Percentiles rank a stretch among this genome's conserved stretches.
phyloP scores from a whole-genome alignment of 1,140 invertebrate genomes.

The Nasonia vitripennis region DNA sequence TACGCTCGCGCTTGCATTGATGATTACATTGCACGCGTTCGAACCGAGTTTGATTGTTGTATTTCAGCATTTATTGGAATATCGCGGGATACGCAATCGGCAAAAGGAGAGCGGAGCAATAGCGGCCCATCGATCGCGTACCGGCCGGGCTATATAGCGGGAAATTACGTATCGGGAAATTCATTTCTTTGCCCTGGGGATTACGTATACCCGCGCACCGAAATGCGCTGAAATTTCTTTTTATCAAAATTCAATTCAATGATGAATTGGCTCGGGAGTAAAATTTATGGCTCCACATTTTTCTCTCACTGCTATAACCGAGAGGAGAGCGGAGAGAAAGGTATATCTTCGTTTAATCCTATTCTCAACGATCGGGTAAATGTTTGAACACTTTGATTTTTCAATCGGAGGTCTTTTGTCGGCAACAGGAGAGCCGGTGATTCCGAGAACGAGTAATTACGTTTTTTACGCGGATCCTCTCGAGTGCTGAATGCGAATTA shows the following conservation, averaged over 20 bases:
- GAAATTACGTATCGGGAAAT: conserved; percentile 24
- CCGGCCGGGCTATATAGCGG: neutral
- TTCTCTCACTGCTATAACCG: neutral
- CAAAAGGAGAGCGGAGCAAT: neutral
- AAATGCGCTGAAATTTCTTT: neutral
- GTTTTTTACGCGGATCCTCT: neutral
- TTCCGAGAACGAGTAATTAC: conserved; percentile 7
- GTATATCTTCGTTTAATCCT: conserved; percentile 26
- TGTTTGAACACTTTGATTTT: conserved; percentile 30
- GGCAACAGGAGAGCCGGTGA: neutral
- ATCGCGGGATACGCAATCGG: neutral
- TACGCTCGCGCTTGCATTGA: neutral
- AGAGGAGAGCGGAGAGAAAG: too few relatives aligned
- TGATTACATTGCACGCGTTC: too few relatives aligned
- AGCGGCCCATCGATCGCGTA: neutral
- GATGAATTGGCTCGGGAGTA: conserved; percentile 19
- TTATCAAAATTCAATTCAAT: conserved; percentile 24
- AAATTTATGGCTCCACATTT: conserved; percentile 15
- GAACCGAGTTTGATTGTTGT: too few relatives aligned
- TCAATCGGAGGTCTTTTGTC: neutral
- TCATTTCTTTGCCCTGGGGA: neutral
- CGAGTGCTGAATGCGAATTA: neutral
- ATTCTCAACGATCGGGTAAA: conserved; percentile 23
- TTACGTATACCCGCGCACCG: neutral
- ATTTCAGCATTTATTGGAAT: too few relatives aligned